A percentile compares a stretch with the other conserved stretches of the same genome.
Evolutionary conservation across 2,888 invertebrate species (phyloP).

Genomic region (Cataglyphis altisquamis): DNA sequence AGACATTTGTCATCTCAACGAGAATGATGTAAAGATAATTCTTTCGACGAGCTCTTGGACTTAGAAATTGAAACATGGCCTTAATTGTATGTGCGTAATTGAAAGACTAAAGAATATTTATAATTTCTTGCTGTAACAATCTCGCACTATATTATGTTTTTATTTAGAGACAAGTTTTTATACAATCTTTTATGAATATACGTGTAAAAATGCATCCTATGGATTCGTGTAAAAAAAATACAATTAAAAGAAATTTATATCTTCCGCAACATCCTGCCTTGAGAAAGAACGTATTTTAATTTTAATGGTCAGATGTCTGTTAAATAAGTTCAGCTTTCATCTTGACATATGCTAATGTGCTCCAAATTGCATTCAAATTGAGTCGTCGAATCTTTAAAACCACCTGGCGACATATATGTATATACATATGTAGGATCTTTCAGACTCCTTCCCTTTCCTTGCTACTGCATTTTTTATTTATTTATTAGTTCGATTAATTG

Average conservation of each 20-base stretch:
- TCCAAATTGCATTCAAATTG: slow-evolving; percentile 55
- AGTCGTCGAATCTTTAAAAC: slow-evolving; percentile 47
- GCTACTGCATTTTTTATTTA: not conserved
- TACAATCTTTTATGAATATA: not conserved
- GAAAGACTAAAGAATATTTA: slow-evolving; percentile 4
- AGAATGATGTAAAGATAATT: slow-evolving; percentile 63
- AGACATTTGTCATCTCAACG: slow-evolving; percentile 60
- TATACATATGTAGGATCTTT: not conserved
- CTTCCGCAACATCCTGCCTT: slow-evolving; percentile 8
- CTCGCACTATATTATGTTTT: not conserved
- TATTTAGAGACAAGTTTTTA: slow-evolving; percentile 1
- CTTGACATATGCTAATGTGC: slow-evolving; percentile 52
- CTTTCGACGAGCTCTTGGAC: slow-evolving; percentile 21
- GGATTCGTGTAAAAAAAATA: not conserved
- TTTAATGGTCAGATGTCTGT: slow-evolving; percentile 37
- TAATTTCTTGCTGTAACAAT: slow-evolving; percentile 15
- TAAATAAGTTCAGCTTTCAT: slow-evolving; percentile 51
- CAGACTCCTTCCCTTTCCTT: not conserved
- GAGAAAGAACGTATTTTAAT: slow-evolving; percentile 19
- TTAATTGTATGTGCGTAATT: slow-evolving; percentile 2
- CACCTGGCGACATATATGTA: slow-evolving; percentile 18
- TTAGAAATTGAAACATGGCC: slow-evolving; percentile 44
- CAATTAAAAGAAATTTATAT: slow-evolving; percentile 39
- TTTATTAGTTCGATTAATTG: not conserved
- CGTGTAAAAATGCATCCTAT: not conserved